A percentile compares a stretch with the other conserved stretches of the same genome.
These are phyloP conservation scores for Pavo muticus DNA, from an alignment of 2,113 vertebrate genomes.

Conservation along the genomic window DNA sequence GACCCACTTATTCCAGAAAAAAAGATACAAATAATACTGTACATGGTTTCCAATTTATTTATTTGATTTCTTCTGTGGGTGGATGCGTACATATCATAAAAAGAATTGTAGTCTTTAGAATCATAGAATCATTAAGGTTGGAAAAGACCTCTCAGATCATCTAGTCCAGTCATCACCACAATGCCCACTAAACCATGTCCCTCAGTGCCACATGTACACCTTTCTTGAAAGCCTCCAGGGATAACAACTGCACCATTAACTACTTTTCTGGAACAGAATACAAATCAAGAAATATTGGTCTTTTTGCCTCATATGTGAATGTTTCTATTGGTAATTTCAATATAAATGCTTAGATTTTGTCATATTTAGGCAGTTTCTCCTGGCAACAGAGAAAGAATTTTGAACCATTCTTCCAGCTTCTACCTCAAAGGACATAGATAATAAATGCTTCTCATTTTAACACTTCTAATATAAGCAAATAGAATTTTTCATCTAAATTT, in stretches of 20 bases:
- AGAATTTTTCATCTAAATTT: not conserved
- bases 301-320: not conserved
- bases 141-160: too few species aligned
- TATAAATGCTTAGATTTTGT: not conserved
- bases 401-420: not conserved
- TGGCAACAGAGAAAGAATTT: not conserved
- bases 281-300: not conserved
- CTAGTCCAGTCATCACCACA: too few species aligned
- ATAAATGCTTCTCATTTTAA: not conserved
- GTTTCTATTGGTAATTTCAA: not conserved
- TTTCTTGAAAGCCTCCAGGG: too few species aligned
- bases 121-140: too few species aligned
- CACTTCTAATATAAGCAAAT: not conserved
- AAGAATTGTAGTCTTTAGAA: not conserved
- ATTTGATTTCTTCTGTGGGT: not conserved
- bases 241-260: too few species aligned
- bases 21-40: not conserved
- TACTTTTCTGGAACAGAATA: not conserved
- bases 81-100: accelerated
- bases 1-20: not conserved
- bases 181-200: too few species aligned
- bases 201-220: too few species aligned
- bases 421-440: not conserved
- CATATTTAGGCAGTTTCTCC: not conserved
- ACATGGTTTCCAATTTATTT: not conserved